These are phyloP conservation scores for Cabera pusaria DNA, from an alignment of 2,888 invertebrate species.

Conservation along the genomic window DNA sequence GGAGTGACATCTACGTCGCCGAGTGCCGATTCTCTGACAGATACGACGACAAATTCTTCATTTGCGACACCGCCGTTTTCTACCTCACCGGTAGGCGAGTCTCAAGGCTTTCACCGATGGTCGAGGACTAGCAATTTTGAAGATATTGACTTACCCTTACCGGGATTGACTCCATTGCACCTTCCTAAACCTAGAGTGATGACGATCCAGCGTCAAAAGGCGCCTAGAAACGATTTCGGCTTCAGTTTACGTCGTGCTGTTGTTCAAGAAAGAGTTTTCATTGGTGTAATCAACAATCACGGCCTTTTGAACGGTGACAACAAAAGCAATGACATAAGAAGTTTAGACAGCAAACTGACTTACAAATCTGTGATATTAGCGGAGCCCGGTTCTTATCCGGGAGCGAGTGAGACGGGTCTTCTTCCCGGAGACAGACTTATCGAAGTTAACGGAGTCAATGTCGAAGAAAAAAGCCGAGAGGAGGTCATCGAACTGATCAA, in stretches of 20 bases:
- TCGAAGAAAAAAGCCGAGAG: conserved; percentile 93
- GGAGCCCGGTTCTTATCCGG: conserved; percentile 92
- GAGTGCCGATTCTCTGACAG: conserved; percentile 92
- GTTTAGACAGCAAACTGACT: conserved; percentile 72
- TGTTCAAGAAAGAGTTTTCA: conserved; percentile 87
- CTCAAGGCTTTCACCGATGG: conserved; percentile 92
- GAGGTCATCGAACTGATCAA: conserved; percentile 97
- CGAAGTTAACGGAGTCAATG: conserved; percentile 94
- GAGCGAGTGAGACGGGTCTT: conserved; percentile 91
- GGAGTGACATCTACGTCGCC: conserved; percentile 92
- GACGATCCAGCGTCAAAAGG: conserved; percentile 90
- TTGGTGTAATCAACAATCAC: conserved; percentile 65
- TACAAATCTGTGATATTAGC: conserved; percentile 93
- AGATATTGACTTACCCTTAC: conserved; percentile 88
- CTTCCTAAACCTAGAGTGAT: conserved; percentile 89
- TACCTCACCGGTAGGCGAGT: conserved; percentile 92
- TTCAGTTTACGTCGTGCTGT: conserved; percentile 95
- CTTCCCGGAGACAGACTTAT: conserved; percentile 97
- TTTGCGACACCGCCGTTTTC: conserved; percentile 95
- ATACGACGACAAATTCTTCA: conserved; percentile 92
- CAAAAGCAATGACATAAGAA: conserved; percentile 58
- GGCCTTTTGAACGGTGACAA: conserved; percentile 63
- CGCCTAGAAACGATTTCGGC: conserved; percentile 95
- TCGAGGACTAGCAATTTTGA: conserved; percentile 90
- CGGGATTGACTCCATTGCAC: conserved; percentile 86